Base-by-base conservation (phyloP, 2,888 invertebrate genomes). In the Euzophera pinguis region DNA sequence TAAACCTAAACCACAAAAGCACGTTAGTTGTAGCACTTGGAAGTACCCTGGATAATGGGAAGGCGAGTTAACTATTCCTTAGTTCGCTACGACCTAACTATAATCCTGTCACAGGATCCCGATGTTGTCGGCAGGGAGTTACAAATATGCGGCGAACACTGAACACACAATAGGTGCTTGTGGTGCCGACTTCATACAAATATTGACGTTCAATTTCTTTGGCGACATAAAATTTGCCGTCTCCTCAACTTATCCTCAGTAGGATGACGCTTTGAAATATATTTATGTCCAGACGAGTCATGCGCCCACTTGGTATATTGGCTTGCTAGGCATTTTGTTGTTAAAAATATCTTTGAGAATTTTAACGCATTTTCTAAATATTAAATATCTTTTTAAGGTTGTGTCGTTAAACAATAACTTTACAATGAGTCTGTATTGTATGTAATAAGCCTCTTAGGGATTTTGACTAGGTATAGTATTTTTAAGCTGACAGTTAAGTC, bases 91-190 rank as follows among this genome's bases (percentile, higher is more conserved):
- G n/a, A 45, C 48, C 41, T 14, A 13, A 45, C 32, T 8, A 32
- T 14, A 45, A 34, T 32, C 14, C 12, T 45, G 16, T 34, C 45
- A 45, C 12, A 34, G 45, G 32, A 45, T 16, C 32, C 14, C 9
- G 45, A 45, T 16, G 13, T 45, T 10, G 45, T 16, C 45, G 14
- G 45, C 32, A 45, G 45, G 13, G 27, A 7, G 17, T 17, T 6
- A 27, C 45, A 6, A 45, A 32, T 14, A 32, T 45, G 27, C 37
- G 48, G 37, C 27, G 27, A 37, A 13, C 27, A 38, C 38, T 38
- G 48, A 37, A 27, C 14, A 48, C 59, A 81, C 81, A 81, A 81
- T 79, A 56, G 76, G 69, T 62, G 64, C 69, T 82, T 81, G 74
- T 63, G 73, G 76, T 57, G 39, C 60, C 50, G 60, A 57, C 61